Evolutionary conservation across 2,797 vertebrate genomes (phyloP).

Genomic region (Scolopax bukidnonensis): DNA sequence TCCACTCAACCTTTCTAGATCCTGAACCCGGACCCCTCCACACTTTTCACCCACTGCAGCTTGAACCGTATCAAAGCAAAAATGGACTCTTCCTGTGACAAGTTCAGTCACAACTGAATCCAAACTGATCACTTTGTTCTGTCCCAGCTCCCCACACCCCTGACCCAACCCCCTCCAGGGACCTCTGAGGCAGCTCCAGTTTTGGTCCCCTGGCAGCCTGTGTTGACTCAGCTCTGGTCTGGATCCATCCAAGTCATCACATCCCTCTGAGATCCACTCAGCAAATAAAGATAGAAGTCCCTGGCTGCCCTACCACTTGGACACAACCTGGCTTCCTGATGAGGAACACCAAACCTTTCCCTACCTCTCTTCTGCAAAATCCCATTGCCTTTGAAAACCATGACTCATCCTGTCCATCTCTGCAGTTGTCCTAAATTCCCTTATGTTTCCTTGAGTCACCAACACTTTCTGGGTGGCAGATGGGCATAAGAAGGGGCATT

Average conservation of each 20-base stretch:
- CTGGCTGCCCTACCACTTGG: rapidly evolving
- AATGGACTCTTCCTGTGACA: not conserved
- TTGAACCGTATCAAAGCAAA: not conserved
- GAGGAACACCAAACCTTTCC: not conserved
- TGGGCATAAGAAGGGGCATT: not conserved
- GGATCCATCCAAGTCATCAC: not conserved
- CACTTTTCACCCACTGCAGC: not conserved
- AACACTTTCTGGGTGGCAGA: not conserved
- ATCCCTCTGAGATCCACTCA: not conserved
- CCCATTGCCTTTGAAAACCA: not conserved
- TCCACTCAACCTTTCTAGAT: not conserved
- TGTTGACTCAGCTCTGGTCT: not conserved
- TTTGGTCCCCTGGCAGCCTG: not conserved
- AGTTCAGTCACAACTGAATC: not conserved
- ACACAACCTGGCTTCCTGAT: not conserved
- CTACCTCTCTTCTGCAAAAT: not conserved
- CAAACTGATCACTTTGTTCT: not conserved
- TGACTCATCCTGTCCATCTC: not conserved
- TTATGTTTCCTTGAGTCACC: not conserved
- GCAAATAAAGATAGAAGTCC: not conserved
- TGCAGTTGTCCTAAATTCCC: not conserved
- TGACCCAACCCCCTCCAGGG: not conserved
- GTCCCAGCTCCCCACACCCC: not conserved
- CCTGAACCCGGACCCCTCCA: not conserved
- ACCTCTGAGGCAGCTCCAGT: not conserved